Evolutionary conservation across 2,113 vertebrate genomes (phyloP), one percentile per base, ranked within the genome.

Genomic region (Choloepus hoffmanni): DNA sequence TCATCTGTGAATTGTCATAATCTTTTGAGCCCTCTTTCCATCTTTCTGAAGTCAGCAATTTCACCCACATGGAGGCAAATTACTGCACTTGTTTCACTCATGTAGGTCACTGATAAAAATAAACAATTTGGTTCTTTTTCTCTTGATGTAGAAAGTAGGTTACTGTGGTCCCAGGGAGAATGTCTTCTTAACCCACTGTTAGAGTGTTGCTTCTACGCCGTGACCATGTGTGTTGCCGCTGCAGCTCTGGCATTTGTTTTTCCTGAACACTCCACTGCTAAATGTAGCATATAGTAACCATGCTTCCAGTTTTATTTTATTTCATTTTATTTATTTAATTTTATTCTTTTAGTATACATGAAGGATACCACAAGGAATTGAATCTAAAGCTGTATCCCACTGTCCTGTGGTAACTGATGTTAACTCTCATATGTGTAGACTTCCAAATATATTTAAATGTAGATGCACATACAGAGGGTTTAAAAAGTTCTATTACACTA

Each of bases 61-160:
- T 16, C 1, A 58, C 16, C 21, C 36, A 73, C 72, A 68, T 65
- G 72, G 24, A 67, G 60, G 45, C 58, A 89, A 82, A 72, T 85
- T 68, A 67, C 45, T 83, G 55, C 72, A n/a, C 73, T 86, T 28
- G 3, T 83, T 94, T 89, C 50, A 60, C 63, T 92, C n/a, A 89
- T 86, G 83, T 97, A 95, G 94, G 90, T 90, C 95, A 90, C 53
- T 50, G 93, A 94, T 73, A 86, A 93, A 96, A 96, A 96, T 84
- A 92, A 96, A 76, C 30, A 85, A 76, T 24, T 92, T 84, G 50
- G 24, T 95, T 70, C 24, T 84, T 96, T 96, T 79, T 88, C 70
- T 94, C 60, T 84, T 95, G 74, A 40, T 81, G 40, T 40, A 72
- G 65, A 92, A 96, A 95, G 60, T 96, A 81, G 91, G 89, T 94